Evolutionary conservation across 2,797 vertebrate species (phyloP).

Genomic region (Halcyon leucocephala): DNA sequence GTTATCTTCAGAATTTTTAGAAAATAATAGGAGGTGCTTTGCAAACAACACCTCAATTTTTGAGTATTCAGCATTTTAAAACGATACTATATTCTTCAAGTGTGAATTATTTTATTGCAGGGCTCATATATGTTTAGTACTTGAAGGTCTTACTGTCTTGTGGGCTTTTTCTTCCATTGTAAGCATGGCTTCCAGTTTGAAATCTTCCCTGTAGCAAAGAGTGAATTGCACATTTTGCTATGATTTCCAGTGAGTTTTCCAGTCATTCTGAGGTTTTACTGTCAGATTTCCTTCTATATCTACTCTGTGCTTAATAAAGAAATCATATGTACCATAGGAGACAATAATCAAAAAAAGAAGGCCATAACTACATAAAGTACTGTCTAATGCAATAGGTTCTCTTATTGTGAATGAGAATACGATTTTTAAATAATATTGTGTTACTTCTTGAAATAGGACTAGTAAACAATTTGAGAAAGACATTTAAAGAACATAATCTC

Average conservation of each 20-base stretch:
- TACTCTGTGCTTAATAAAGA: background rate
- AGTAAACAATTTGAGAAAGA: background rate
- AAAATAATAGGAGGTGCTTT: background rate
- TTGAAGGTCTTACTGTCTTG: background rate
- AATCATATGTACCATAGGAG: background rate
- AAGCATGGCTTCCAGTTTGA: background rate
- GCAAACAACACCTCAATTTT: background rate
- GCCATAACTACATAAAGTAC: background rate
- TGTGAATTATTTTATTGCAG: background rate
- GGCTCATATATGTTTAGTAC: background rate
- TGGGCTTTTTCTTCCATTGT: background rate
- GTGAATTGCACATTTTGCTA: background rate
- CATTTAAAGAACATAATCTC: background rate
- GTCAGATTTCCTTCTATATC: background rate
- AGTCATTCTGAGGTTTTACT: background rate
- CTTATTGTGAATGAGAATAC: background rate
- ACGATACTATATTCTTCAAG: background rate
- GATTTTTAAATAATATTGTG: background rate
- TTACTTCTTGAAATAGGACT: background rate
- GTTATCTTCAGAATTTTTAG: background rate
- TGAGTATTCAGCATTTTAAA: background rate
- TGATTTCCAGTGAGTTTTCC: background rate
- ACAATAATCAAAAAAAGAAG: background rate
- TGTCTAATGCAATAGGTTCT: background rate
- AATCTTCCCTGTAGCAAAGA: background rate